A percentile compares a stretch with the other conserved stretches of the same genome.
Conservation (phyloP, 2,888 invertebrate genomes). For the Selenia dentaria region DNA sequence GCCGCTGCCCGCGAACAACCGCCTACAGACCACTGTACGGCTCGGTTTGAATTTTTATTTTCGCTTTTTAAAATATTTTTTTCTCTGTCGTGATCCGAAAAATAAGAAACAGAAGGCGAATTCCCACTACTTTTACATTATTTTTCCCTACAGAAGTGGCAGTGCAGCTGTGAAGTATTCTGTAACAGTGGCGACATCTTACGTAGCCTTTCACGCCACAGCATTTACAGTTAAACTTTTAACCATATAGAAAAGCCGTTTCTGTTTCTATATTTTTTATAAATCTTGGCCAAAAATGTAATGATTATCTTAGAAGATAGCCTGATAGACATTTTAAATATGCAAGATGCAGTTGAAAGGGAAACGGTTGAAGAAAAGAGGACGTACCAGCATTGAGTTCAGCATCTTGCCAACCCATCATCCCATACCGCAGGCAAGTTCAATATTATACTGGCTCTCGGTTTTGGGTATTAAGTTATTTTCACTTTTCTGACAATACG, state of each 20-base stretch:
- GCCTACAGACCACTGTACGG: slow-evolving; percentile 81
- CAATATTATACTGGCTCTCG: too few species aligned
- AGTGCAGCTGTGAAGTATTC: too few species aligned
- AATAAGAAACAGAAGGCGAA: slow-evolving; percentile 15
- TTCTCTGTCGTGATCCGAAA: slow-evolving; percentile 33
- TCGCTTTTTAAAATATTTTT: slow-evolving; percentile 22
- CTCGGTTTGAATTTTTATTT: slow-evolving; percentile 47
- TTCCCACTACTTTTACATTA: background rate
- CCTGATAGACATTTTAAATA: background rate
- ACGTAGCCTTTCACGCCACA: too few species aligned
- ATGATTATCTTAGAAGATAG: too few species aligned
- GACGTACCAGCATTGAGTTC: background rate
- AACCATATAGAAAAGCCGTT: too few species aligned
- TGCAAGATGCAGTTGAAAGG: slow-evolving; percentile 8
- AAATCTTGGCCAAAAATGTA: too few species aligned
- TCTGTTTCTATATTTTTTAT: too few species aligned
- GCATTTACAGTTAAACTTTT: too few species aligned
- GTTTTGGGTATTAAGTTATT: too few species aligned
- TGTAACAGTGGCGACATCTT: too few species aligned
- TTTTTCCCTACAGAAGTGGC: background rate
- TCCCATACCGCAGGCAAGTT: slow-evolving; percentile 6
- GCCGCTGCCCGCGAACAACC: slow-evolving; percentile 73
- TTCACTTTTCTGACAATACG: too few species aligned
- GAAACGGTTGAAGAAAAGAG: slow-evolving; percentile 2
- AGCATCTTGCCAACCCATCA: background rate